phyloP scores from a whole-genome alignment of 1,140 invertebrate genomes.

The Nephotettix cincticeps region DNA sequence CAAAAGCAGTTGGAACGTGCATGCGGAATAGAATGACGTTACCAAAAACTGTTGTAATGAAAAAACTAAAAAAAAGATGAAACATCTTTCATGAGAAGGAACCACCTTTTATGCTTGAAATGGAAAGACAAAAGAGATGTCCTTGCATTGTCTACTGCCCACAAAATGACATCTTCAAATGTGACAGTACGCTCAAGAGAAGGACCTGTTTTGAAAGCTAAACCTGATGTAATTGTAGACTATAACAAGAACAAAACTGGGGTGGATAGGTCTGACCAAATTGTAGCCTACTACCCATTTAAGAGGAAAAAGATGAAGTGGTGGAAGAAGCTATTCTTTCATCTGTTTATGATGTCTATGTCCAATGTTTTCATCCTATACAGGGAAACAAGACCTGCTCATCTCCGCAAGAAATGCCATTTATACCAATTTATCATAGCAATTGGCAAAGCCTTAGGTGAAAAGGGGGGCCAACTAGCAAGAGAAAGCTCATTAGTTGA shows the following conservation, averaged over 20 bases:
- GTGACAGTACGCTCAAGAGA: background rate
- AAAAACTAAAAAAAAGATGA: background rate
- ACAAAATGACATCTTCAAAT: background rate
- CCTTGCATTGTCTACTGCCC: background rate
- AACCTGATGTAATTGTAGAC: background rate
- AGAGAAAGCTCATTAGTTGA: slow-evolving; percentile 36
- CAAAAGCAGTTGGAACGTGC: no score
- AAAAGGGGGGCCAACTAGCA: no score
- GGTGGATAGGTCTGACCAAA: no score
- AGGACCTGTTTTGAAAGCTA: background rate
- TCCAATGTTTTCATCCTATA: background rate
- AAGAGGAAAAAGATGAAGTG: no score
- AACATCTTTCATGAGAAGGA: background rate
- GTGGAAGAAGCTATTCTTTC: no score
- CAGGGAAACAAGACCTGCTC: background rate
- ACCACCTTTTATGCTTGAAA: background rate
- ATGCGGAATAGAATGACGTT: no score
- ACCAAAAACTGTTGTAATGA: background rate
- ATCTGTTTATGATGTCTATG: background rate
- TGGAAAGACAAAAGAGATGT: background rate
- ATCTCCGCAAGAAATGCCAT: no score
- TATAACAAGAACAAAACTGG: background rate
- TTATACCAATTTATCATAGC: no score
- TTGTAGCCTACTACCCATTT: no score
- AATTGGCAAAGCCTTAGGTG: no score